Evolutionary conservation across 2,888 invertebrate species (phyloP).

Genomic region (Eledona agricola): DNA sequence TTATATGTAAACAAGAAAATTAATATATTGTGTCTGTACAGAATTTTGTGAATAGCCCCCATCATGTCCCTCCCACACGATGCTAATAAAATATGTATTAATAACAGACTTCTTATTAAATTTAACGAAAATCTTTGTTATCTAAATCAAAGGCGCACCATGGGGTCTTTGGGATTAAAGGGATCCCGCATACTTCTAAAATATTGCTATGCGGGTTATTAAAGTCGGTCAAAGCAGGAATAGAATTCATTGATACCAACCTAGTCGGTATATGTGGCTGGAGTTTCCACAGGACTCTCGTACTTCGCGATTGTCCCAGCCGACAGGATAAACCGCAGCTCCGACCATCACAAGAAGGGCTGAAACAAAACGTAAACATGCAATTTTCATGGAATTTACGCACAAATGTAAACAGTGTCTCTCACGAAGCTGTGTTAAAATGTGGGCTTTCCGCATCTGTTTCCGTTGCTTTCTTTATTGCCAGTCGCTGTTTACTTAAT

Average conservation of each 20-base stretch:
- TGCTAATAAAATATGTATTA: too few relatives aligned
- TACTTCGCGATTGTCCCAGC: slow-evolving; percentile 72
- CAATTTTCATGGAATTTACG: slow-evolving; percentile 14
- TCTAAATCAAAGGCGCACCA: not conserved
- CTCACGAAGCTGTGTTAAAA: slow-evolving; percentile 14
- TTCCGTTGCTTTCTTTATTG: too few relatives aligned
- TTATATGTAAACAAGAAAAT: too few relatives aligned
- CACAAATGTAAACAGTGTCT: too few relatives aligned
- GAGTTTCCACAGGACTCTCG: slow-evolving; percentile 69
- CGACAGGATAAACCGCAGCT: slow-evolving; percentile 69
- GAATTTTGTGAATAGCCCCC: too few relatives aligned
- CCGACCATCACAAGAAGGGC: slow-evolving; percentile 68
- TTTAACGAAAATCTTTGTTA: too few relatives aligned
- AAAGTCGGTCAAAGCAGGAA: too few relatives aligned
- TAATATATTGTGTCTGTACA: too few relatives aligned
- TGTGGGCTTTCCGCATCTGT: slow-evolving; percentile 14
- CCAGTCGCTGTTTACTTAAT: too few relatives aligned
- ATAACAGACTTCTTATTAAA: too few relatives aligned
- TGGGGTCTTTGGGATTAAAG: slow-evolving; percentile 13
- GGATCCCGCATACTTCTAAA: slow-evolving; percentile 16
- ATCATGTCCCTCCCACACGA: too few relatives aligned
- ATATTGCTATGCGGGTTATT: slow-evolving; percentile 16
- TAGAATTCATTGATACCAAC: too few relatives aligned
- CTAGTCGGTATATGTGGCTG: slow-evolving; percentile 68
- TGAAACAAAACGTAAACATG: slow-evolving; percentile 57